phyloP scores from a whole-genome alignment of 2,888 invertebrate species.

The Punctoribates punctum region DNA sequence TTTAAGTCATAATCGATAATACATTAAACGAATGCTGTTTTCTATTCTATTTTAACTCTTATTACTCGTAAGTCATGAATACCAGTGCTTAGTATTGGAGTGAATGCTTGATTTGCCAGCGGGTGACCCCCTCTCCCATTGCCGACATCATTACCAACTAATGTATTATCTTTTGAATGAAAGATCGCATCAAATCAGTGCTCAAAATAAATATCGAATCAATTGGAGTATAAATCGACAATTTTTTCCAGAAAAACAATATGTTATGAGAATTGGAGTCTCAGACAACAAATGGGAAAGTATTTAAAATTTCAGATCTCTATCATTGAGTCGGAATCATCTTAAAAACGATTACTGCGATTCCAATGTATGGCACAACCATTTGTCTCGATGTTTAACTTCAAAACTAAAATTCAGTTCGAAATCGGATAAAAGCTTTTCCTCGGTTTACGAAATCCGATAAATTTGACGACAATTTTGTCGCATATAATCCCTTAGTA shows the following conservation, averaged over 20 bases:
- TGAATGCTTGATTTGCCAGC: background rate
- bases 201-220: background rate
- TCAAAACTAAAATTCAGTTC: background rate
- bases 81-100: background rate
- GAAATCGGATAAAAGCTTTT: conserved; percentile 5
- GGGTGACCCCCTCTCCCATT: background rate
- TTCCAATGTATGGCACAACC: no score
- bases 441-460: no score
- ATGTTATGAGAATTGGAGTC: background rate
- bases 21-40: background rate
- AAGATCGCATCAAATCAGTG: background rate
- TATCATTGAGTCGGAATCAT: background rate
- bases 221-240: no score
- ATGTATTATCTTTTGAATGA: conserved; percentile 1
- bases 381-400: background rate
- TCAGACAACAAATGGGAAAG: background rate
- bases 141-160: background rate
- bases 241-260: background rate
- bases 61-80: background rate
- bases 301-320: conserved; percentile 10
- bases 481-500: no score
- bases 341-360: background rate
- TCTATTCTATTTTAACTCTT: background rate
- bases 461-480: no score
- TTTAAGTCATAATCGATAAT: conserved; percentile 13